A percentile compares a stretch with the other conserved stretches of the same genome.
Evolutionary conservation across 2,888 invertebrate species (phyloP).

Genomic region (Drosophila diplacantha): DNA sequence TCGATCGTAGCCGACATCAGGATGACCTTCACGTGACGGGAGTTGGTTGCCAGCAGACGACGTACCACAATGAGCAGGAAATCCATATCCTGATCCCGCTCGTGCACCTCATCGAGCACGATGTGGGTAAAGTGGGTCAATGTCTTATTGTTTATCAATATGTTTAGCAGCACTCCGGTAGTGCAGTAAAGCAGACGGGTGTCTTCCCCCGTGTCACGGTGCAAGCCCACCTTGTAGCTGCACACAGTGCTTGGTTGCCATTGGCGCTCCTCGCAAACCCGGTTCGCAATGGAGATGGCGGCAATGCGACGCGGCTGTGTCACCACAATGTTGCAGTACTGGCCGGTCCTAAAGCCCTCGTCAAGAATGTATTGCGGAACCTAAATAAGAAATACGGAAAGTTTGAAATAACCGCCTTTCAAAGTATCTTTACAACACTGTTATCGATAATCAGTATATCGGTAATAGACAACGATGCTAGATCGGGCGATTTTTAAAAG

Average conservation of each 20-base stretch:
- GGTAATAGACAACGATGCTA: constrained; percentile 2
- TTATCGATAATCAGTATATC: neutral
- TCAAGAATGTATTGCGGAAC: constrained; percentile 96
- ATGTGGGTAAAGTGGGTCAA: constrained; percentile 91
- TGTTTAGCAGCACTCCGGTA: constrained; percentile 91
- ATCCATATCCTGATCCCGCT: constrained; percentile 94
- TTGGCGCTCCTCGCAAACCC: constrained; percentile 89
- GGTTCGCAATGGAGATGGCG: constrained; percentile 90
- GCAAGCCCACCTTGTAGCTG: constrained; percentile 87
- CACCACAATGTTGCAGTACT: constrained; percentile 90
- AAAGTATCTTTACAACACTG: neutral
- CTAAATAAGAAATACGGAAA: constrained; percentile 39
- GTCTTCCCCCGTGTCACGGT: constrained; percentile 55
- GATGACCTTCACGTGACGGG: constrained; percentile 84
- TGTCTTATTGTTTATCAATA: constrained; percentile 83
- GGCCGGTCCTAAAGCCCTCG: constrained; percentile 81
- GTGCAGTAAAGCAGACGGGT: constrained; percentile 92
- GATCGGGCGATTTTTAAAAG: too few species aligned
- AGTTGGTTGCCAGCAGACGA: constrained; percentile 84
- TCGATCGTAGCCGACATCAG: constrained; percentile 97
- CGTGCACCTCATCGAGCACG: constrained; percentile 95
- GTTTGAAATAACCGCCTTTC: neutral
- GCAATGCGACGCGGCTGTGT: constrained; percentile 97
- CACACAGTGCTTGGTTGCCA: constrained; percentile 91
- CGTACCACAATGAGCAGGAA: constrained; percentile 90